Percentiles rank a stretch among this genome's conserved stretches.
These are phyloP conservation scores for Drosophila hawaiiensis DNA, from an alignment of 2,888 invertebrate species.

Conservation along the genomic window DNA sequence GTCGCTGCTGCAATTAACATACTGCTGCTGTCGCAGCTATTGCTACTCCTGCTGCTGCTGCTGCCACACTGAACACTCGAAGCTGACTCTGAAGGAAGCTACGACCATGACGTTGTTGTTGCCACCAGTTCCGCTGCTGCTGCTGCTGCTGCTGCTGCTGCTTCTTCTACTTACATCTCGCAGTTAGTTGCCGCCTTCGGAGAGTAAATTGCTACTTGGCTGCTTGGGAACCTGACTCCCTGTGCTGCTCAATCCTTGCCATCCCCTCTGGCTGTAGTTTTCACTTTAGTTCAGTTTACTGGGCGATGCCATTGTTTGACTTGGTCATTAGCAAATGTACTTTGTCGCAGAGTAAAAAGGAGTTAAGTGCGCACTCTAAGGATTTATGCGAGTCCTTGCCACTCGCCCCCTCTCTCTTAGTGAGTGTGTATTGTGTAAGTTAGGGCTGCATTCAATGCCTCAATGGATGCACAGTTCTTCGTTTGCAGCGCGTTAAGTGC, in stretches of 20 bases:
- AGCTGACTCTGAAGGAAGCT: conserved; percentile 41
- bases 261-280: conserved; percentile 36
- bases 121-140: conserved; percentile 10
- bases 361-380: conserved; percentile 81
- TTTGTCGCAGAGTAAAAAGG: conserved; percentile 79
- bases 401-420: not conserved
- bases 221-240: conserved; percentile 31
- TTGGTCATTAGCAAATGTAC: conserved; percentile 81
- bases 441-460: conserved; percentile 37
- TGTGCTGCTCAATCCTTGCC: not conserved
- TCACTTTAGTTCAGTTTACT: conserved; percentile 60
- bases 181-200: conserved; percentile 62
- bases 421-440: conserved; percentile 11
- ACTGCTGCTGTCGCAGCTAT: conserved; percentile 30
- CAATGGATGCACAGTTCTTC: conserved; percentile 41
- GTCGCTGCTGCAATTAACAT: conserved; percentile 61
- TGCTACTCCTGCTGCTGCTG: conserved; percentile 11
- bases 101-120: conserved; percentile 29
- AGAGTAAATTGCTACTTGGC: conserved; percentile 79
- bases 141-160: conserved; percentile 43
- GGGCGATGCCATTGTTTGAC: conserved; percentile 72
- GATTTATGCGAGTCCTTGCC: conserved; percentile 62
- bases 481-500: conserved; percentile 69
- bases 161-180: conserved; percentile 70
- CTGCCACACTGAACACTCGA: conserved; percentile 50